These are phyloP conservation scores for Microcebus griseorufus DNA, from an alignment of 2,113 vertebrate genomes.

Conservation along the genomic window DNA sequence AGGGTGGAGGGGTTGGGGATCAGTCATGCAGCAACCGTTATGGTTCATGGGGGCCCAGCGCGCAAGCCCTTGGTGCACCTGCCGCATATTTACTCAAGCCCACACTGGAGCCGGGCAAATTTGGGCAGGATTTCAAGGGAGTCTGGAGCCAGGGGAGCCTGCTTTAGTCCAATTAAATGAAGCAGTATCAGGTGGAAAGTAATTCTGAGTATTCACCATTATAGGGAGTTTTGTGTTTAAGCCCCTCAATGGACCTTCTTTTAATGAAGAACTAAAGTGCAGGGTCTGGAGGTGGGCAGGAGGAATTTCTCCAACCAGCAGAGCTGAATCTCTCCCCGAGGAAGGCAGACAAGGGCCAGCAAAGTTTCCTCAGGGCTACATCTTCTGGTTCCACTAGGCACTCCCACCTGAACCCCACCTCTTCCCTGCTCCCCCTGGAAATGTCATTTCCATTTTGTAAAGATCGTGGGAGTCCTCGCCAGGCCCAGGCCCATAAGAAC, in stretches of 20 bases:
- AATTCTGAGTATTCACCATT: slow-evolving; percentile 84
- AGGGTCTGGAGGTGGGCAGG: slow-evolving; percentile 64
- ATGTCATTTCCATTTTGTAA: slow-evolving; percentile 65
- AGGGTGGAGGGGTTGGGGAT: slow-evolving; percentile 60
- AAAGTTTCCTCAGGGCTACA: slow-evolving; percentile 76
- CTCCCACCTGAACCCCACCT: slow-evolving; percentile 42
- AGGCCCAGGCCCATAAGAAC: slow-evolving; percentile 53
- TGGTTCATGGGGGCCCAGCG: slow-evolving; percentile 80
- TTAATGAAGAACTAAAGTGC: slow-evolving; percentile 88
- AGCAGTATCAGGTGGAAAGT: slow-evolving; percentile 85
- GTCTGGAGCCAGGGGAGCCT: slow-evolving; percentile 83
- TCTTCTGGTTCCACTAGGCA: slow-evolving; percentile 68
- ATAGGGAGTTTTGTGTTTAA: slow-evolving; percentile 84
- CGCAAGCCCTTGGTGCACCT: slow-evolving; percentile 64
- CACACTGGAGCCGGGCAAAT: slow-evolving; percentile 79
- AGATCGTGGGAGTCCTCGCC: slow-evolving; percentile 52
- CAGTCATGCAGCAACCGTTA: slow-evolving; percentile 74
- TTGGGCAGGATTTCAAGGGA: slow-evolving; percentile 86
- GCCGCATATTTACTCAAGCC: slow-evolving; percentile 82
- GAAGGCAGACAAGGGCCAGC: slow-evolving; percentile 64
- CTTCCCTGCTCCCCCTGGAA: neutral
- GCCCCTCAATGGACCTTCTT: slow-evolving; percentile 84
- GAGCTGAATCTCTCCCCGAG: slow-evolving; percentile 74
- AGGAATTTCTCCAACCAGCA: slow-evolving; percentile 73
- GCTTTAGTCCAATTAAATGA: slow-evolving; percentile 89